A percentile compares a stretch with the other conserved stretches of the same genome.
Conservation (phyloP, 1,140 invertebrate species). For the Drosophila eugracilis region DNA sequence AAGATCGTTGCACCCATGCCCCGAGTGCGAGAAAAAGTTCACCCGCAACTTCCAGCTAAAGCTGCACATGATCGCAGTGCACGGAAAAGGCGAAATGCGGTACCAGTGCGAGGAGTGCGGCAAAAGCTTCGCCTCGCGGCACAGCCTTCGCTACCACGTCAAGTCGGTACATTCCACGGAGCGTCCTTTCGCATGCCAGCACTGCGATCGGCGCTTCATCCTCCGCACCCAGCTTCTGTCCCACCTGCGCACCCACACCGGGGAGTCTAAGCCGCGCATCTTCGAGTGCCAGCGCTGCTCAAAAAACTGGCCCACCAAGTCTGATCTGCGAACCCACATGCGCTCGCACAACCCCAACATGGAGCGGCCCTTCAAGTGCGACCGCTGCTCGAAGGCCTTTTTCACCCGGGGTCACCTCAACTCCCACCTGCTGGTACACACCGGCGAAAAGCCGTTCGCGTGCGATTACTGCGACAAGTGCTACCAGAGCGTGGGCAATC, state of each 20-base stretch:
- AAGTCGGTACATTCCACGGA: conserved; percentile 85
- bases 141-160: conserved; percentile 73
- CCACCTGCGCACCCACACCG: conserved; percentile 85
- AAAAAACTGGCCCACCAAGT: conserved; percentile 74
- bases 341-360: conserved; percentile 69
- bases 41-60: conserved; percentile 79
- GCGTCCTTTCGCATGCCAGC: conserved; percentile 83
- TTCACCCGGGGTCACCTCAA: conserved; percentile 74
- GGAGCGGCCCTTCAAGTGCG: conserved; percentile 78
- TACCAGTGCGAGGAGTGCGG: conserved; percentile 72
- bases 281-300: conserved; percentile 58
- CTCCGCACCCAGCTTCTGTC: conserved; percentile 85
- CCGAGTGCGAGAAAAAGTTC: conserved; percentile 76
- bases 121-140: conserved; percentile 73
- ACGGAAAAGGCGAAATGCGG: conserved; percentile 64
- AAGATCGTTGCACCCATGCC: conserved; percentile 60
- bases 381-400: conserved; percentile 71
- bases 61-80: conserved; percentile 73
- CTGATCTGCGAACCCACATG: conserved; percentile 78
- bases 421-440: conserved; percentile 74
- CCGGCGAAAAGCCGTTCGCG: conserved; percentile 72
- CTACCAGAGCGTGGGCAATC: conserved; percentile 79
- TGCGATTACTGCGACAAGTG: conserved; percentile 66
- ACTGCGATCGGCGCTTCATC: conserved; percentile 85
- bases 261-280: conserved; percentile 75